phyloP scores from a whole-genome alignment of 1,140 invertebrate genomes.

The Varroa destructor region DNA sequence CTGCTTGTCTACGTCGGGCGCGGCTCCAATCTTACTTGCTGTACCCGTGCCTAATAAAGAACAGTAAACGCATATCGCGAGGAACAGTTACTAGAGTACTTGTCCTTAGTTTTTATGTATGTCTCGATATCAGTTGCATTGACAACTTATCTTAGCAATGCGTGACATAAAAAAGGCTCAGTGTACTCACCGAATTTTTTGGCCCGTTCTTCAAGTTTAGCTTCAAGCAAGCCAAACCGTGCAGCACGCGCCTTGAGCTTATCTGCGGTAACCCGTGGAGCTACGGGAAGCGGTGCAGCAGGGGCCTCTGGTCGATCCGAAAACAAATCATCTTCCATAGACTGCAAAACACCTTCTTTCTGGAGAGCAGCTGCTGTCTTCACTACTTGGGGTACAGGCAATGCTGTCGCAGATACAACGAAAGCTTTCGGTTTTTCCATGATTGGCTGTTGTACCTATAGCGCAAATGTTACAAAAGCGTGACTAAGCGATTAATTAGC shows the following conservation, averaged over 20 bases:
- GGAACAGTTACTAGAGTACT: no score
- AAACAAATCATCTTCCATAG: constrained; percentile 20
- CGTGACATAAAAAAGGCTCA: no score
- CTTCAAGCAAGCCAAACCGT: constrained; percentile 11
- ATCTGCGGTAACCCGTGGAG: neutral
- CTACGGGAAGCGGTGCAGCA: neutral
- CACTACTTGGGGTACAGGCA: neutral
- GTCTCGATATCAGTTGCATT: no score
- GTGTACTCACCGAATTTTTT: constrained; percentile 17
- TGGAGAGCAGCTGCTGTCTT: constrained; percentile 15
- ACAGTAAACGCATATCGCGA: no score
- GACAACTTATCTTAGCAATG: neutral
- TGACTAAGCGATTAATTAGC: no score
- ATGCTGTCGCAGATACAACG: neutral
- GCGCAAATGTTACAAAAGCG: no score
- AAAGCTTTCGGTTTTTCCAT: no score
- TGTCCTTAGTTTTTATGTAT: no score
- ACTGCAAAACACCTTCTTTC: constrained; percentile 6
- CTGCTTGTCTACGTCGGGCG: constrained; percentile 14
- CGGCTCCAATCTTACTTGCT: neutral
- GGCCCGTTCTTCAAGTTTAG: constrained; percentile 6
- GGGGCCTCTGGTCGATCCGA: neutral
- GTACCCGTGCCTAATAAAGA: no score
- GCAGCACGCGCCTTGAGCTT: constrained; percentile 16
- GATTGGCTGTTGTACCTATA: no score